Evolutionary conservation across 1,140 invertebrate genomes (phyloP), one percentile per base, ranked within the genome.

Genomic region (Ceratina australensis): DNA sequence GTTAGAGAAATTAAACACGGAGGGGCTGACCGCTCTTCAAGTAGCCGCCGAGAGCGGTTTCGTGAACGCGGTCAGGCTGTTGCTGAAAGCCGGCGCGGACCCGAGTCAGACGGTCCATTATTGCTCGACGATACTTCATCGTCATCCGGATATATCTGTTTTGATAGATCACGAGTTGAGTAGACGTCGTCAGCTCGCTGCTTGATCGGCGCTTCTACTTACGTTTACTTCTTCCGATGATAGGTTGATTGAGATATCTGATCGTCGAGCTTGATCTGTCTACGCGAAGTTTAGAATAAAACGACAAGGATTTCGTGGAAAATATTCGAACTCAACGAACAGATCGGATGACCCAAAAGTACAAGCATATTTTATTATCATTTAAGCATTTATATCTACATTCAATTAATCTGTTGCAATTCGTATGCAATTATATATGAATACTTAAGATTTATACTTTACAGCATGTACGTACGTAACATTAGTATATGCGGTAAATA

Each of bases 21-120:
- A 92, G 16, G 90, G 90, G 0, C 75, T 90, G 24, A 92, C 91
- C 0, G 83, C 92, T 0, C 80, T 93, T 0, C 91, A 92, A 72
- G 87, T 92, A 13, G 92, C 92, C 15, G 89, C 91, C 0, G 91
- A 92, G 71, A 93, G 92, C 72, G 90, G 91, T 13, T 92, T 93
- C 42, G 83, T 87, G 3, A 85, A 88, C 24, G 89, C 91, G 3
- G 91, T 92, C 15, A 81, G 28, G 56, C 63, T 89, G 54, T 68
- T 90, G 16, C 33, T 90, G 10, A 83, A 89, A 69, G 87, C 89
- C 16, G 89, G 89, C 20, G 89, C 89, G 0, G 88, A 90, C 80
- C 87, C 87, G 33, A 88, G 81, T 49, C 84, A 87, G 22, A 85
- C 82, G 0, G 33, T 78, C 3, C 64, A 79, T 10, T 79, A 78